Conservation (phyloP, 2,113 vertebrate genomes). For the Phocoena phocoena region DNA sequence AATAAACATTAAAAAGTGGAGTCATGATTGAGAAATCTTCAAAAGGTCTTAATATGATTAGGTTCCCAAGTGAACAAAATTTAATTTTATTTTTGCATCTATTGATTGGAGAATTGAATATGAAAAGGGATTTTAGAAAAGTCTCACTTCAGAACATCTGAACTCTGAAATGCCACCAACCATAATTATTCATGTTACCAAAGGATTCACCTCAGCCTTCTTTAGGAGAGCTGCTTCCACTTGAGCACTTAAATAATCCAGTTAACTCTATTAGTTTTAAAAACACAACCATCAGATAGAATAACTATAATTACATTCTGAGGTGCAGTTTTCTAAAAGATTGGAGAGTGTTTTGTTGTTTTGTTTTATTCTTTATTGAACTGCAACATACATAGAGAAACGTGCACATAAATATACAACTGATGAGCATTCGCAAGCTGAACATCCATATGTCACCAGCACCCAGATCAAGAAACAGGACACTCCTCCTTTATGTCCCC, state of each 20-base stretch:
- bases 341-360: background rate
- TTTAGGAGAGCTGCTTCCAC: slow-evolving; percentile 3
- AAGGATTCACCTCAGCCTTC: background rate
- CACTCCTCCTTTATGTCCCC: background rate
- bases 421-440: background rate
- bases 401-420: background rate
- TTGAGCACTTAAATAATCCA: background rate
- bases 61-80: background rate
- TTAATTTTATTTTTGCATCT: slow-evolving; percentile 36
- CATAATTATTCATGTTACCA: slow-evolving; percentile 22
- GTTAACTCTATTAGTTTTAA: slow-evolving; percentile 13
- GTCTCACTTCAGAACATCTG: background rate
- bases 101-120: background rate
- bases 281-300: background rate
- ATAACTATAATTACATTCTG: background rate
- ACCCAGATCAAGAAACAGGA: background rate
- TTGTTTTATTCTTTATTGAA: background rate
- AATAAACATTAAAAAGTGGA: slow-evolving; percentile 17
- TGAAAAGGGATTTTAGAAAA: slow-evolving; percentile 24
- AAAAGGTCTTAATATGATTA: background rate
- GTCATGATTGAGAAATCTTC: background rate
- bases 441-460: background rate
- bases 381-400: background rate
- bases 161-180: slow-evolving; percentile 32
- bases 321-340: background rate